Conservation (phyloP, 2,797 vertebrate genomes). For the Nyctalus aviator region DNA sequence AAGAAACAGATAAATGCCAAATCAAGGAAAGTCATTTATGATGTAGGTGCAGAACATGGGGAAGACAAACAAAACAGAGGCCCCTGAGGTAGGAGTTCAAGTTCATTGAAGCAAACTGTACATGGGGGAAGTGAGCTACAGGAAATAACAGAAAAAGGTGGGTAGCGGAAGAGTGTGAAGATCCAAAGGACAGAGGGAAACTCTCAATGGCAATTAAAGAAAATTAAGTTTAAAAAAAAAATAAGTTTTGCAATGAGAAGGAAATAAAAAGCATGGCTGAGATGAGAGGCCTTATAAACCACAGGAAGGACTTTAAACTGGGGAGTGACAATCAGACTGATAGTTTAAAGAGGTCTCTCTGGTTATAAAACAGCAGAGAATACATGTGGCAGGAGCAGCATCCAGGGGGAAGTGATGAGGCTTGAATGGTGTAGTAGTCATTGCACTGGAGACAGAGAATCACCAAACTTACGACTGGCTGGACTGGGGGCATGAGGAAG, state of each 20-base stretch:
- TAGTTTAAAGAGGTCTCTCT: conserved; percentile 43
- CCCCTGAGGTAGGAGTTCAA: neutral
- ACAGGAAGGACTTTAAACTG: conserved; percentile 13
- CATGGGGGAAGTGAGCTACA: neutral
- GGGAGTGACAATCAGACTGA: neutral
- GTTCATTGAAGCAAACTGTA: neutral
- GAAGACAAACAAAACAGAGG: neutral
- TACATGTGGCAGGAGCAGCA: neutral
- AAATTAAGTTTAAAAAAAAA: conserved; percentile 19
- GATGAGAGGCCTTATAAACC: neutral
- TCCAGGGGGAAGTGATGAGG: neutral
- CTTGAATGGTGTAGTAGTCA: neutral
- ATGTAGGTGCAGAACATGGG: neutral
- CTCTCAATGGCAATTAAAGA: neutral
- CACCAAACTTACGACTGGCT: neutral
- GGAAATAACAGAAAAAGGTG: neutral
- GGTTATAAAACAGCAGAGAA: conserved; percentile 18
- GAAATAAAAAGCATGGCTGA: neutral
- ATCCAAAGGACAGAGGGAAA: conserved; percentile 43
- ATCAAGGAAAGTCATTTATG: conserved; percentile 27
- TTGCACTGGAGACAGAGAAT: neutral
- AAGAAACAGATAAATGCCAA: conserved; percentile 23
- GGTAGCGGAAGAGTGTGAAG: neutral
- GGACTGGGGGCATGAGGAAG: neutral
- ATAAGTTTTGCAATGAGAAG: neutral